Evolutionary conservation across 2,888 invertebrate species (phyloP), one percentile per base, ranked within the genome.

Genomic region (Cryptus viduatorius): DNA sequence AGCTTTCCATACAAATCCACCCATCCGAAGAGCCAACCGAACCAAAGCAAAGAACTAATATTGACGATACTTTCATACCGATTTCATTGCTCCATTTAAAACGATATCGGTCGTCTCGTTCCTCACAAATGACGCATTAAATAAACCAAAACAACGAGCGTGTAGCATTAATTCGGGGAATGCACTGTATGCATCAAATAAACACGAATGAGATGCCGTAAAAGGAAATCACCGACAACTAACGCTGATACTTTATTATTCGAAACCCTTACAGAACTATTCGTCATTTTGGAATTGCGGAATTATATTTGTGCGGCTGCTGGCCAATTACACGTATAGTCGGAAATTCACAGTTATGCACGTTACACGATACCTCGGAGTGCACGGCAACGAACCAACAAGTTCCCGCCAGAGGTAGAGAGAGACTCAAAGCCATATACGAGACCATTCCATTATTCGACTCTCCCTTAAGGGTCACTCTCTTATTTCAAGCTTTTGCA

Each of bases 391-490:
- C 7, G 61, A 56, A 50, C 44, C 31, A 37, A 46, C 53, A n/a
- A 56, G 24, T 56, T 24, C 12, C 56, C 56, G 37, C 67, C 24
- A 48, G 64, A 61, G 73, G 42, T 56, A 61, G 48, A 48, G 48
- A 48, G 61, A 67, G 44, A 67, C 76, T 56, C 31, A 59, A 56
- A 71, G 29, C 76, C 29, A 65, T 72, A 65, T 76, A 71, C 29
- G 59, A 64, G 59, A 48, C 64, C 68, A 56, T 84, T 80, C 67
- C 61, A 84, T 84, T 84, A 84, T 78, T 84, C 80, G 72, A 50
- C 73, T 78, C 76, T 76, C 61, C 42, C 73, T 77, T 78, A 84
- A 80, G 84, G 80, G 84, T 81, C 84, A 59, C 37, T 61, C 68
- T 81, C 78, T 78, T 84, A 73, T 84, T 84, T 77, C 80, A 73